Percentiles rank a stretch among this genome's conserved stretches.
phyloP scores from a whole-genome alignment of 2,888 invertebrate species.

The Chromoteleia sp. region DNA sequence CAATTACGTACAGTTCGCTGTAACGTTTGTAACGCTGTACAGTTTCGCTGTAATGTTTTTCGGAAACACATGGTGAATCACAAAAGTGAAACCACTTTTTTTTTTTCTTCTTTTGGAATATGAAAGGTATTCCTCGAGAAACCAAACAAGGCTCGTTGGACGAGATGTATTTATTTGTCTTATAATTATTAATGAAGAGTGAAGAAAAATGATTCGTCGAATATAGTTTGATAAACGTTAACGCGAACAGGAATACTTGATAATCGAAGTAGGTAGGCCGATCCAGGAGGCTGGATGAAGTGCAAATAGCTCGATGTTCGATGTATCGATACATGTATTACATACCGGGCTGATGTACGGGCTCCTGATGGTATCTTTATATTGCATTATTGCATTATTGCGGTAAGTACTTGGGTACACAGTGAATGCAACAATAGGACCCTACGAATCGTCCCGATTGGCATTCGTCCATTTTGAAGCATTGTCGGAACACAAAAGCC shows the following conservation, averaged over 20 bases:
- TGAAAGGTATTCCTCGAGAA: too few species aligned
- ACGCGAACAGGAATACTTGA: slow-evolving; percentile 38
- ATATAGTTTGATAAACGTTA: not conserved
- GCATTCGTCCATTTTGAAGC: slow-evolving; percentile 62
- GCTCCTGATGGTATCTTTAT: slow-evolving; percentile 81
- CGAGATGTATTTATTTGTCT: too few species aligned
- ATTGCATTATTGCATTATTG: slow-evolving; percentile 80
- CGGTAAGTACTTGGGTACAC: slow-evolving; percentile 83
- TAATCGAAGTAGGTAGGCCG: slow-evolving; percentile 36
- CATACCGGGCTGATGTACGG: slow-evolving; percentile 30
- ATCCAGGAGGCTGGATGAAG: slow-evolving; percentile 40
- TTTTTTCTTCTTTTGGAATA: too few species aligned
- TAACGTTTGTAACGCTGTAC: too few species aligned
- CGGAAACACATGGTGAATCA: too few species aligned
- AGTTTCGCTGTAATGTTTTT: too few species aligned
- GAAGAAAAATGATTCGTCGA: too few species aligned
- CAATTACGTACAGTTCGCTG: too few species aligned
- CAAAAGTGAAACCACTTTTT: too few species aligned
- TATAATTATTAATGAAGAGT: too few species aligned
- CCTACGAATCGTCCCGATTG: slow-evolving; percentile 63
- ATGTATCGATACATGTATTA: slow-evolving; percentile 47
- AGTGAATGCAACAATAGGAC: slow-evolving; percentile 70
- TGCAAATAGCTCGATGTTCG: slow-evolving; percentile 50
- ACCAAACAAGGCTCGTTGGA: not conserved
- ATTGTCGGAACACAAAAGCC: slow-evolving; percentile 67